These are phyloP conservation scores for Drosophila mercatorum DNA, from an alignment of 2,888 invertebrate genomes.

Conservation along the genomic window DNA sequence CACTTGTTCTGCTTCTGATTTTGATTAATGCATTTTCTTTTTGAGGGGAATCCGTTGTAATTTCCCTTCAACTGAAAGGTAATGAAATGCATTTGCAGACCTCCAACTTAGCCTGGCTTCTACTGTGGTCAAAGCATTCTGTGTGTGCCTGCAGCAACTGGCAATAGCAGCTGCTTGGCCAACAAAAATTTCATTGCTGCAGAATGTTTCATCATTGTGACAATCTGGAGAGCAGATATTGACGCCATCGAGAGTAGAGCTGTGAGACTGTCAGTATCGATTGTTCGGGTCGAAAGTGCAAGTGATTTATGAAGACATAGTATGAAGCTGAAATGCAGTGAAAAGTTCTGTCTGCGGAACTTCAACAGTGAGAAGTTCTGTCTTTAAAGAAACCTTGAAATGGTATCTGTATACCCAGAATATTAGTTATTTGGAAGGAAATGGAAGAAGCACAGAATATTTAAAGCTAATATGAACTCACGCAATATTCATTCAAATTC, in stretches of 20 bases:
- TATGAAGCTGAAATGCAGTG: too few relatives aligned
- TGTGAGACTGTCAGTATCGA: slow-evolving; percentile 3
- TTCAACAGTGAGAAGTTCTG: too few relatives aligned
- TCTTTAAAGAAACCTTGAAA: too few relatives aligned
- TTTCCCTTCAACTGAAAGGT: slow-evolving; percentile 21
- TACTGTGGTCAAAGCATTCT: background rate
- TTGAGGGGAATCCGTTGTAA: slow-evolving; percentile 8
- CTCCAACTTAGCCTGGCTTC: background rate
- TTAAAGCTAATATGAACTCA: too few relatives aligned
- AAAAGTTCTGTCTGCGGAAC: too few relatives aligned
- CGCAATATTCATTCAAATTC: too few relatives aligned
- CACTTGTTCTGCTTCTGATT: slow-evolving; percentile 17
- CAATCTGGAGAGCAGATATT: background rate
- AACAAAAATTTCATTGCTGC: slow-evolving; percentile 37
- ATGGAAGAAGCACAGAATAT: too few relatives aligned
- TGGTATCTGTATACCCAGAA: too few relatives aligned
- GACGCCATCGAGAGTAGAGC: slow-evolving; percentile 6
- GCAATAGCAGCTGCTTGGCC: slow-evolving; percentile 21
- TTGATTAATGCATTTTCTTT: slow-evolving; percentile 40
- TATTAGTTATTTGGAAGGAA: too few relatives aligned
- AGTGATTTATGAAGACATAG: background rate
- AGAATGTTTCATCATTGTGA: slow-evolving; percentile 32
- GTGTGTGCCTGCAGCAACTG: slow-evolving; percentile 16
- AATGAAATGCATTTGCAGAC: slow-evolving; percentile 31
- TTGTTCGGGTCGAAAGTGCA: background rate